These are phyloP conservation scores for Mionectes olivaceus DNA, from an alignment of 2,797 vertebrate genomes.

Conservation along the genomic window DNA sequence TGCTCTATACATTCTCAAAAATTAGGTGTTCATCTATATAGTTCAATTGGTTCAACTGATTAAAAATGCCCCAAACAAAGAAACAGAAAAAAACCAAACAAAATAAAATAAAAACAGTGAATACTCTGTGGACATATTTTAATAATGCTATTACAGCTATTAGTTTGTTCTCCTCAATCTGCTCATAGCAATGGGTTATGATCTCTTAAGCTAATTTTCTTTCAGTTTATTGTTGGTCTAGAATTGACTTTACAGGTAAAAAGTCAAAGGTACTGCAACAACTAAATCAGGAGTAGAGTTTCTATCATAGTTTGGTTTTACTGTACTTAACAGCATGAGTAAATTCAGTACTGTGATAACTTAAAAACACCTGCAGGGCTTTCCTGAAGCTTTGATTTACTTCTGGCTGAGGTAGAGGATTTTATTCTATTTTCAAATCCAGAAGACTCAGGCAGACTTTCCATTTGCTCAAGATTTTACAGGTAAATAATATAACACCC, in stretches of 20 bases:
- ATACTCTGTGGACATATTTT: background rate
- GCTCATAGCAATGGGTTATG: background rate
- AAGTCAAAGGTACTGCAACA: background rate
- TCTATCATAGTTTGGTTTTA: background rate
- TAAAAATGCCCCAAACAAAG: background rate
- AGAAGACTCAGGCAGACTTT: constrained; percentile 31
- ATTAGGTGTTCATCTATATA: background rate
- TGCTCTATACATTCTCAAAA: background rate
- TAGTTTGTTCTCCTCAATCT: background rate
- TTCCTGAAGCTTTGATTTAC: constrained; percentile 35
- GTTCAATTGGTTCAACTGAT: background rate
- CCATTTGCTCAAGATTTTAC: constrained; percentile 50
- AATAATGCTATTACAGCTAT: background rate
- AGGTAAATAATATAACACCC: constrained; percentile 65
- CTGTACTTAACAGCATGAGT: background rate
- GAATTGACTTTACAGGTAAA: background rate
- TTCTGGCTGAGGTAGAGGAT: constrained; percentile 41
- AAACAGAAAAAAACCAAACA: background rate
- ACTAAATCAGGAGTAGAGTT: background rate
- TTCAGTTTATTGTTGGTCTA: background rate
- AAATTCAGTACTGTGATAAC: constrained; percentile 36
- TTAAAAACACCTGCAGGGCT: background rate
- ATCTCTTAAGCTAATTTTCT: background rate
- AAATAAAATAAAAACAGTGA: background rate
- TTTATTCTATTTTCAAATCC: constrained; percentile 56